phyloP scores from a whole-genome alignment of 2,888 invertebrate species.

The Epistrophella euchroma region DNA sequence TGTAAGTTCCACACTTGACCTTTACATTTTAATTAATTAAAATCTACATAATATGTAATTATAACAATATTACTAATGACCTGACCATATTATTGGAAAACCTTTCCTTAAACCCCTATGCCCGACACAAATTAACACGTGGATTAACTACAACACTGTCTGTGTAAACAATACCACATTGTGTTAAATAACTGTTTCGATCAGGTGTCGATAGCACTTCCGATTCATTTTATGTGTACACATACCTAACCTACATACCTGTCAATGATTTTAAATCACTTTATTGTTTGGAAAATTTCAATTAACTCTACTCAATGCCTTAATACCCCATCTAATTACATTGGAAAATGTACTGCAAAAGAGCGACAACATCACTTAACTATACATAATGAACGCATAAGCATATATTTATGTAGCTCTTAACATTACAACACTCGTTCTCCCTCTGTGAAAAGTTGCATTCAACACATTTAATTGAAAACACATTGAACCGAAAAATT shows the following conservation, averaged over 20 bases:
- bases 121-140: constrained; percentile 6
- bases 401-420: background rate
- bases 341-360: constrained; percentile 49
- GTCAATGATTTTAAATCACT: constrained; percentile 58
- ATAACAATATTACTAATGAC: background rate
- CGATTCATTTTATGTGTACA: background rate
- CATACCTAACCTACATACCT: background rate
- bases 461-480: constrained; percentile 60
- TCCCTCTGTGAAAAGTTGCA: constrained; percentile 20
- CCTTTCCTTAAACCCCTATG: background rate
- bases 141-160: constrained; percentile 4
- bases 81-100: background rate
- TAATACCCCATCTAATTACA: constrained; percentile 57
- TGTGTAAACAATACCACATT: constrained; percentile 27
- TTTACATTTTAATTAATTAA: background rate
- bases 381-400: background rate
- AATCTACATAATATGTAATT: background rate
- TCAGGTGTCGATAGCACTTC: constrained; percentile 44
- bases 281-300: constrained; percentile 62
- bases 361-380: constrained; percentile 11
- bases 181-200: background rate
- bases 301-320: constrained; percentile 57
- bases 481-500: constrained; percentile 63
- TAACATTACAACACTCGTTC: constrained; percentile 7
- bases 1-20: background rate